phyloP scores from a whole-genome alignment of 2,888 invertebrate genomes.

The Dexiosoma caninum region DNA sequence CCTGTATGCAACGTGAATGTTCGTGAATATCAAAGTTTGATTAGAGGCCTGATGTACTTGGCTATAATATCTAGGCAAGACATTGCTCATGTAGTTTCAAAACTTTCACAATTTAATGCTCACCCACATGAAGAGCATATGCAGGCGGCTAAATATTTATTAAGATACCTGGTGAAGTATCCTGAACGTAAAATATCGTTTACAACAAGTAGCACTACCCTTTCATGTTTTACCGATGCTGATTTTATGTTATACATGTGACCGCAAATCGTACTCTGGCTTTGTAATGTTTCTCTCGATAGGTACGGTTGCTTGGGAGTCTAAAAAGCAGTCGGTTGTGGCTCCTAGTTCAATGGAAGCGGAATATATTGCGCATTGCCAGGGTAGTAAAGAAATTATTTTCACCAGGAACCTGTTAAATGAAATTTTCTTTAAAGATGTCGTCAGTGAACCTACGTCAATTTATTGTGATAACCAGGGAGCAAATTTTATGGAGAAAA shows the following conservation, averaged over 20 bases:
- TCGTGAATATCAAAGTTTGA: slow-evolving; percentile 45
- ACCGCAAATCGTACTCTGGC: not conserved
- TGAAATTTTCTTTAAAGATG: slow-evolving; percentile 34
- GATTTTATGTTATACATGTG: not conserved
- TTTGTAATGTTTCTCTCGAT: not conserved
- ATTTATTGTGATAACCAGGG: slow-evolving; percentile 45
- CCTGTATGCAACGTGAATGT: not conserved
- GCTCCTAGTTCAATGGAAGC: slow-evolving; percentile 59
- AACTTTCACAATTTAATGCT: not conserved
- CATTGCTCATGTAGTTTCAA: not conserved
- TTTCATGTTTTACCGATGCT: not conserved
- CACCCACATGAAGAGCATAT: not conserved
- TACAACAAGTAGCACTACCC: not conserved
- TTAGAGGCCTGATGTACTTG: not conserved
- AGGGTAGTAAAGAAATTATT: slow-evolving; percentile 42
- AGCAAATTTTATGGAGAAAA: slow-evolving; percentile 47
- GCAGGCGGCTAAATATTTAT: not conserved
- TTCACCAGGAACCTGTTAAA: slow-evolving; percentile 32
- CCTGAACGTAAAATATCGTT: not conserved
- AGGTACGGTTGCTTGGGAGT: not conserved
- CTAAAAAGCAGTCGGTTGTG: not conserved
- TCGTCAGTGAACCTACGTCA: slow-evolving; percentile 11
- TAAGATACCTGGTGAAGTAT: not conserved
- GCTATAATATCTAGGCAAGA: not conserved
- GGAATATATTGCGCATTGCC: slow-evolving; percentile 49